These are phyloP conservation scores for Battus philenor DNA, from an alignment of 1,140 invertebrate genomes.

Conservation along the genomic window DNA sequence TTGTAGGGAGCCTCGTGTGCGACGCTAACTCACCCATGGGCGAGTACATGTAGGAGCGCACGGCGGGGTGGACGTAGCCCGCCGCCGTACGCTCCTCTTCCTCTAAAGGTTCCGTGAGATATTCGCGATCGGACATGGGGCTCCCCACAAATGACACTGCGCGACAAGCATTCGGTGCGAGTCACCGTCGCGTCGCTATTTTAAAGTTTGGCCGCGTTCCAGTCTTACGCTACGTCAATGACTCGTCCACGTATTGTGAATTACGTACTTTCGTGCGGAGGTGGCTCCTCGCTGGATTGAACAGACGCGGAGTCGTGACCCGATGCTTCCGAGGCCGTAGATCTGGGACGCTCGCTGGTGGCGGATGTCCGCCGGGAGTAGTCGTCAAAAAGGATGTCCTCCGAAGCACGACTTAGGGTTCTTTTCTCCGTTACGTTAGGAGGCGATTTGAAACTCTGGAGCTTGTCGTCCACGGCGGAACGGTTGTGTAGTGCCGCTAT, in stretches of 20 bases:
- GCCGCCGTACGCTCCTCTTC: slow-evolving; percentile 58
- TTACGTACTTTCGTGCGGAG: slow-evolving; percentile 69
- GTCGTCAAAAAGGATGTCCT: slow-evolving; percentile 34
- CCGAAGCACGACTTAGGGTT: slow-evolving; percentile 34
- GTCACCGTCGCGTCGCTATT: slow-evolving; percentile 63
- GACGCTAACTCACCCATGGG: slow-evolving; percentile 66
- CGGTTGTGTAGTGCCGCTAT: slow-evolving; percentile 69
- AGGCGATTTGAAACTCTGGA: slow-evolving; percentile 40
- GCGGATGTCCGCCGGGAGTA: slow-evolving; percentile 39
- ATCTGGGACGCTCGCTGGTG: slow-evolving; percentile 58
- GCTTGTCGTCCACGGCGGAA: slow-evolving; percentile 42
- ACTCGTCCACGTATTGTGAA: slow-evolving; percentile 51
- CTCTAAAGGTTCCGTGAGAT: slow-evolving; percentile 63
- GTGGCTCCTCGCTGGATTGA: slow-evolving; percentile 70
- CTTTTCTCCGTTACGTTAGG: slow-evolving; percentile 32
- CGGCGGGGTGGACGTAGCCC: slow-evolving; percentile 62
- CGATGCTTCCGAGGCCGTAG: slow-evolving; percentile 63
- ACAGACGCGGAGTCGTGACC: slow-evolving; percentile 67
- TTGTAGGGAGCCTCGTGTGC: slow-evolving; percentile 38
- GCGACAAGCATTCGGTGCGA: slow-evolving; percentile 58
- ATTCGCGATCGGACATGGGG: slow-evolving; percentile 71
- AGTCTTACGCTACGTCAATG: slow-evolving; percentile 62
- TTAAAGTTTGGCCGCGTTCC: slow-evolving; percentile 68
- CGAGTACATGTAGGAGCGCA: slow-evolving; percentile 74
- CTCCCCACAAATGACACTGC: slow-evolving; percentile 60